Evolutionary conservation across 1,140 invertebrate genomes (phyloP), one percentile per base, ranked within the genome.

Genomic region (Manduca sexta): DNA sequence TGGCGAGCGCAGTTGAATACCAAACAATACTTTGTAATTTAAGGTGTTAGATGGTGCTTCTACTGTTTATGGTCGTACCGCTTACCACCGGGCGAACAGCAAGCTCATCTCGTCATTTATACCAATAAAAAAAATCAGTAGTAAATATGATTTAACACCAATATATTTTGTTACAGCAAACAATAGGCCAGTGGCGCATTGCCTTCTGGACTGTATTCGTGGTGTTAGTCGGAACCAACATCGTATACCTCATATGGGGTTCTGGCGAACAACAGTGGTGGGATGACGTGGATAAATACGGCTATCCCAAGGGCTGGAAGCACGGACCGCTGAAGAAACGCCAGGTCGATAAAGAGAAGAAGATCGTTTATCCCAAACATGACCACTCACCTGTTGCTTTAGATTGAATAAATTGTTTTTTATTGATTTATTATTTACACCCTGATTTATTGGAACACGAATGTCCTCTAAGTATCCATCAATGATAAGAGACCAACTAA

Each of bases 201-300:
- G 82, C 78, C 16, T 83, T 83, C 40, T 83, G 78, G 76, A 61
- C 71, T 0, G 74, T 77, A 45, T 79, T 75, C 44, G 54, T 46
- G 1, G 70, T 95, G 1, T 91, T 94, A 49, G 68, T 90, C 6
- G 70, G 89, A 7, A 94, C 93, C 0, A 93, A 93, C 53, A 45
- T 92, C 1, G 55, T 95, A 0, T 97, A 93, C 64, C 56, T 91
- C 10, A 64, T 94, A 5, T 91, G 90, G 81, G 92, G 90, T 1
- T 92, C 91, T 29, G 92, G 91, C 1, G 88, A 93, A 40, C 87
- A 90, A 11, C 92, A 94, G 58, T 88, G 88, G 50, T 94, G 92
- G 91, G 93, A 91, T 74, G 87, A 89, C 40, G 74, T 83, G 2
- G 68, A 76, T n/a, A 84, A 81, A 43, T 59, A 65, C n/a, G 81